A percentile compares a stretch with the other conserved stretches of the same genome.
phyloP scores from a whole-genome alignment of 2,113 vertebrate genomes.

The Asarcornis scutulata region DNA sequence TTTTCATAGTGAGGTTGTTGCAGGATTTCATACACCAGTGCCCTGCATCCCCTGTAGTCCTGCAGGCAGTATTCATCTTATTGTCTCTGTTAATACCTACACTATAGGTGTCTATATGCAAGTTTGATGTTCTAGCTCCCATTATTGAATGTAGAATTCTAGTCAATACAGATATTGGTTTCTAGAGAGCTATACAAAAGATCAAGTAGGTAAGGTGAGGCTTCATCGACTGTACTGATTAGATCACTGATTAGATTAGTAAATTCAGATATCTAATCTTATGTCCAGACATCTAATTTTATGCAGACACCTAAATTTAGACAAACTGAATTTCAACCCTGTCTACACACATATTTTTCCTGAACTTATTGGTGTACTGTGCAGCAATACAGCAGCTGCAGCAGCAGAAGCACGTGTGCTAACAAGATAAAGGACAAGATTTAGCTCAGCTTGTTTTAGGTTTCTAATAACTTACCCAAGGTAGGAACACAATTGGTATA shows the following conservation, averaged over 20 bases:
- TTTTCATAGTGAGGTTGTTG: not conserved
- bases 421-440: not conserved
- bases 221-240: not conserved
- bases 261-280: not conserved
- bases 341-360: not conserved
- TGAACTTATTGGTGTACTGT: not conserved
- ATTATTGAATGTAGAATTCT: not conserved
- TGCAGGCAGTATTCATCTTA: not conserved
- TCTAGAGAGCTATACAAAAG: not conserved
- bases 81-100: not conserved
- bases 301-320: not conserved
- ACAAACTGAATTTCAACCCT: not conserved
- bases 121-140: not conserved
- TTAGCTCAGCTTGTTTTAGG: not conserved
- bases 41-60: not conserved
- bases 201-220: not conserved
- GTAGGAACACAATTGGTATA: not conserved
- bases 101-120: too few species aligned
- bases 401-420: not conserved
- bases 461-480: not conserved
- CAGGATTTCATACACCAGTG: not conserved
- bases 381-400: not conserved
- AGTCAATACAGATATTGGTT: not conserved
- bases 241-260: not conserved
- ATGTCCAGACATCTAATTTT: not conserved